These are phyloP conservation scores for Drosophila atripex DNA, from an alignment of 2,888 invertebrate species.

Conservation along the genomic window DNA sequence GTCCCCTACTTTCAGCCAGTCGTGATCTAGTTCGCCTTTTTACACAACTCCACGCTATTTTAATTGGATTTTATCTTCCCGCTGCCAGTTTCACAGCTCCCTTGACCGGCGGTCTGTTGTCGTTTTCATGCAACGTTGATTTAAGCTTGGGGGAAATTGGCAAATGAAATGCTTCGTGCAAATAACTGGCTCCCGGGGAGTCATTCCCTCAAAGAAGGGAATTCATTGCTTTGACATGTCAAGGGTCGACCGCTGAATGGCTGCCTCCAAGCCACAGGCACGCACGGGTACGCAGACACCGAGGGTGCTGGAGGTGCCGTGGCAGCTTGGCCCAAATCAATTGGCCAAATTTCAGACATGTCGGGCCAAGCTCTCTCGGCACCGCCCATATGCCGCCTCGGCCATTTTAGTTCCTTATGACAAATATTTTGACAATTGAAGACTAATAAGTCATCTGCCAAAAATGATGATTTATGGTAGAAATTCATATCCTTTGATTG, in stretches of 20 bases:
- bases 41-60: conserved; percentile 61
- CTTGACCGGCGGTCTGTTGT: conserved; percentile 38
- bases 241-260: conserved; percentile 43
- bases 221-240: conserved; percentile 57
- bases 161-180: conserved; percentile 74
- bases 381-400: conserved; percentile 34
- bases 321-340: conserved; percentile 61
- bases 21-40: conserved; percentile 13
- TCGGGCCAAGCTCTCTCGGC: conserved; percentile 8
- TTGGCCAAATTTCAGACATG: conserved; percentile 59
- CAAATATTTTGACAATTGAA: conserved; percentile 50
- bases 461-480: conserved; percentile 2
- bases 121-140: conserved; percentile 69
- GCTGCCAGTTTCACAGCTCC: conserved; percentile 60
- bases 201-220: conserved; percentile 33
- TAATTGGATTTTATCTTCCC: conserved; percentile 76
- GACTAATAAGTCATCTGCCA: conserved; percentile 40
- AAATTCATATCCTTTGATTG: no score
- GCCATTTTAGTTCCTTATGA: conserved; percentile 11
- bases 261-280: conserved; percentile 63
- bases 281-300: conserved; percentile 46
- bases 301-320: conserved; percentile 18
- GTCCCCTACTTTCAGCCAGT: conserved; percentile 25
- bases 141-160: conserved; percentile 70
- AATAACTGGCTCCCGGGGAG: conserved; percentile 53